These are phyloP conservation scores for Bilobella aurantiaca DNA, from an alignment of 1,140 invertebrate species.

Conservation along the genomic window DNA sequence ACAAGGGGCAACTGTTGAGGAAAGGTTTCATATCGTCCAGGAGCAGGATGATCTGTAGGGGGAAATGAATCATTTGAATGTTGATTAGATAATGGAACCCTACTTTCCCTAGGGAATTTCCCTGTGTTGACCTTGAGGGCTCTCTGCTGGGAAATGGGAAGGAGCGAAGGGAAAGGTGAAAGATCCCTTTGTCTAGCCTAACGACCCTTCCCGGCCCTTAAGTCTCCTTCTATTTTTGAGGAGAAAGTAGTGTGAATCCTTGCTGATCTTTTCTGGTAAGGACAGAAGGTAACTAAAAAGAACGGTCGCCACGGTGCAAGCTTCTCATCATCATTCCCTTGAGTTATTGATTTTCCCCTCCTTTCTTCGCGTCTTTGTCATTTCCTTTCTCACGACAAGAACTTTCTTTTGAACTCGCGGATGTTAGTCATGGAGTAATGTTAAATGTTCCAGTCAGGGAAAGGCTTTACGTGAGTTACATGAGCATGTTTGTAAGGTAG, in stretches of 20 bases:
- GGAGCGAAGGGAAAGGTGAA: too few species aligned
- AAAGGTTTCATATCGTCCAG: background rate
- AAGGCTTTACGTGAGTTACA: too few species aligned
- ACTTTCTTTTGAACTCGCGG: background rate
- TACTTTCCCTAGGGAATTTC: too few species aligned
- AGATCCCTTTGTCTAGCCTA: too few species aligned
- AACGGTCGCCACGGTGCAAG: background rate
- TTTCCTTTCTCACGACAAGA: background rate
- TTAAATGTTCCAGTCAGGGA: background rate
- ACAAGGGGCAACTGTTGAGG: background rate
- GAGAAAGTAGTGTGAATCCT: background rate
- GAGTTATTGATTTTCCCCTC: background rate
- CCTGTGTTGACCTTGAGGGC: too few species aligned
- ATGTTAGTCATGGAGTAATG: too few species aligned
- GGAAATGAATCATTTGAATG: background rate
- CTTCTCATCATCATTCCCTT: background rate
- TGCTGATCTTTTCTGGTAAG: background rate
- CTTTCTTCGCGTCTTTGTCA: background rate
- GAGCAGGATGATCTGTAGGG: too few species aligned
- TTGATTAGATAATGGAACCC: too few species aligned
- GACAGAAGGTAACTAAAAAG: background rate
- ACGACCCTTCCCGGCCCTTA: too few species aligned
- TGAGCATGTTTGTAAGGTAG: too few species aligned
- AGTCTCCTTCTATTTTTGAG: too few species aligned
- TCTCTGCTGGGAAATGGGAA: too few species aligned